Evolutionary conservation across 2,797 vertebrate species (phyloP), one percentile per base, ranked within the genome.

Genomic region (Typhlichthys subterraneus): DNA sequence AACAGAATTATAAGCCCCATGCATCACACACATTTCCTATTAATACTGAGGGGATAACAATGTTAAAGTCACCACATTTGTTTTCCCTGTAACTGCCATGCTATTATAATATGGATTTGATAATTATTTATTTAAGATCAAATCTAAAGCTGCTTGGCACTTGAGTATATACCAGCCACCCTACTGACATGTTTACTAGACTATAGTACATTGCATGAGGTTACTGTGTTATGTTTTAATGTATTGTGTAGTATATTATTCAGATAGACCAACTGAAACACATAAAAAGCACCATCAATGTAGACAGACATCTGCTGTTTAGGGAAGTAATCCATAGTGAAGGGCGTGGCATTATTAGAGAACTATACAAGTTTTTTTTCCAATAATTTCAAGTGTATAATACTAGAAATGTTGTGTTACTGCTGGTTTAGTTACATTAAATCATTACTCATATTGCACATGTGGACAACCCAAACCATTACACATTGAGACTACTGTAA

Each of bases 271-370:
- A 38, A 38, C 7, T 45, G 23, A 59, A 78, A 77, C 53, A 70
- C 56, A 72, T 46, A 59, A 71, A 69, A 60, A 83, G 76, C 78
- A 86, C 69, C 78, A 70, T 42, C 64, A 59, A 57, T 23, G 70
- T 51, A 9, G 31, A 38, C 12, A 55, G 29, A 55, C 50, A 31
- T 33, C 31, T 12, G 33, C 9, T 59, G 52, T 53, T 14, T 38
- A 45, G 5, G 57, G 53, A 55, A 73, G 69, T 55, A 47, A 1
- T 65, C 59, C 33, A 38, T 38, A 38, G 33, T 38, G 33, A 38
- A 66, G 63, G 75, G 62, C 66, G 60, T 45, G 61, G 69, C 64
- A 52, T 12, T 31, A 61, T 47, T 59, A 47, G 60, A 45, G 33
- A 68, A 49, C 15, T 46, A 50, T 45, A 77, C 59, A 15, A 38